Evolutionary conservation across 2,888 invertebrate species (phyloP), one percentile per base, ranked within the genome.

Genomic region (Venusia cambrica): DNA sequence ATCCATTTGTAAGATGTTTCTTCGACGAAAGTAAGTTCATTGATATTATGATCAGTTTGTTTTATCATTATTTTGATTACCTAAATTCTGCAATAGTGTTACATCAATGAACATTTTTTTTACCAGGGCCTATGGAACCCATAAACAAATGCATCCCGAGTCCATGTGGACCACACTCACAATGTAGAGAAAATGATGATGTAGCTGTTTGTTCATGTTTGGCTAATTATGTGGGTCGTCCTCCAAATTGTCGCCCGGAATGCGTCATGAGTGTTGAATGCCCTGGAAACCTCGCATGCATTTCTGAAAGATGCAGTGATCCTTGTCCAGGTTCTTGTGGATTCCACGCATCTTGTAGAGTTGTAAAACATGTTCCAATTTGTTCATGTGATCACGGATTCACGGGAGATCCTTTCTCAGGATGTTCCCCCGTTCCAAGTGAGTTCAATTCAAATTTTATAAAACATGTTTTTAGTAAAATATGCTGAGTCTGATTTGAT

Each of bases 361-460:
- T 92, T 18, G 89, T 92, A 27, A 92, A 92, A 68, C 94, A 94
- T 62, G 80, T 90, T 38, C 93, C 94, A 2, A 88, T 92, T 51
- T 94, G 94, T 73, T 90, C 89, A 44, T 95, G 94, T 64, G 88
- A 91, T 45, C 84, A 84, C 21, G 91, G 90, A 39, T 91, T 90
- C 56, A 92, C 92, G 29, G 95, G 95, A 55, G 94, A 95, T 88
- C 94, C 95, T 13, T 94, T 94, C 71, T 90, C 91, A 2, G 92
- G 92, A 61, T 95, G 94, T 69, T 90, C 90, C 54, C 70, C 84
- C 54, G 76, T 79, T 44, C 87, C 87, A 70, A 73, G 91, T 91
- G 79, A 90, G 91, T 89, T 45, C n/a, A n/a, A n/a, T n/a, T 16
- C 44, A 38, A 30, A 22, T 12, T 13, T 30, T 3, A 4, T 5